Conservation (phyloP, 1,140 invertebrate genomes). For the Aporrectodea caliginosa region DNA sequence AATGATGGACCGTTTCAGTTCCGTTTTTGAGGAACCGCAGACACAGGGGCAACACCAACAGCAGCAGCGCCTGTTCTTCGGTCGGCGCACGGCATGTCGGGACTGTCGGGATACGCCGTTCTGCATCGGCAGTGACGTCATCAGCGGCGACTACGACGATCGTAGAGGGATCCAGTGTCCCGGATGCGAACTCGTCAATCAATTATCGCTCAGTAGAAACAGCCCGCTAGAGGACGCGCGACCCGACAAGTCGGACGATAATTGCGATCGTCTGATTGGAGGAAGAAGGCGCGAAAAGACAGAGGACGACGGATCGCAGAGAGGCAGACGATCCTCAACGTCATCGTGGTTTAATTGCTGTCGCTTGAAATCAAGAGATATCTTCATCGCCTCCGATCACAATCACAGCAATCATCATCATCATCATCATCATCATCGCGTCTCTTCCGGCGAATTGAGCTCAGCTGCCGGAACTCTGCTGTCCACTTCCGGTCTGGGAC, state of each 20-base stretch:
- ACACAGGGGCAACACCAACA: neutral
- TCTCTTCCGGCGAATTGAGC: neutral
- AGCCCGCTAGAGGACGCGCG: neutral
- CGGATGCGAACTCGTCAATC: neutral
- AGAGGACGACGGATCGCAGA: too few relatives aligned
- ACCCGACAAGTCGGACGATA: neutral
- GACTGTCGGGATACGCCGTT: too few relatives aligned
- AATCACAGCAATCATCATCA: neutral
- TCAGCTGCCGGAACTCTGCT: too few relatives aligned
- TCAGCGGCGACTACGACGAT: neutral
- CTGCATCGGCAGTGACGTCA: neutral
- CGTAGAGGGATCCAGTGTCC: neutral
- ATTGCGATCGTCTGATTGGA: neutral
- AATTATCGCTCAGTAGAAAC: neutral
- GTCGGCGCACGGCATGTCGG: too few relatives aligned
- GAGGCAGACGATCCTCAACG: too few relatives aligned
- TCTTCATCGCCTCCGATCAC: neutral
- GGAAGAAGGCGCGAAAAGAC: neutral
- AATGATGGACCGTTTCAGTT: neutral
- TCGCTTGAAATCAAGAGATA: neutral
- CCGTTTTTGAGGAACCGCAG: neutral
- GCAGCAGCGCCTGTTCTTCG: neutral
- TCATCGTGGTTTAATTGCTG: neutral
- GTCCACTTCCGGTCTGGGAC: neutral
- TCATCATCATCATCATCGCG: too few relatives aligned